Evolutionary conservation across 2,797 vertebrate genomes (phyloP).

Genomic region (Sebastiscus albofasciatus): DNA sequence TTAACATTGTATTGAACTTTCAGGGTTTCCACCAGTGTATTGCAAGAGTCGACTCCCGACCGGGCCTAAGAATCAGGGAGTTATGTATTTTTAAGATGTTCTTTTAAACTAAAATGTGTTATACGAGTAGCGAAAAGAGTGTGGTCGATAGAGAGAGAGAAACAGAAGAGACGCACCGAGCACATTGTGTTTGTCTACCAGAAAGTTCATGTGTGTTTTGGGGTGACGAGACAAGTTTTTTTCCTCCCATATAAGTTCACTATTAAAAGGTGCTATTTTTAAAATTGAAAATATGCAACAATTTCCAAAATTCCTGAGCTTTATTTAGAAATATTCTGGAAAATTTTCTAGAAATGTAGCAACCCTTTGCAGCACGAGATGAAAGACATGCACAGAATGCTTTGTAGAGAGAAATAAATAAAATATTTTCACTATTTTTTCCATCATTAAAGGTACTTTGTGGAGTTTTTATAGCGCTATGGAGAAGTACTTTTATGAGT

Average conservation of each 20-base stretch:
- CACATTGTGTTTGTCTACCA: too few species aligned
- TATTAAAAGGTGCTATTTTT: background rate
- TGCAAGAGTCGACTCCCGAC: too few species aligned
- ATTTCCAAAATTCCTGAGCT: background rate
- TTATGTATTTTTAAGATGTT: too few species aligned
- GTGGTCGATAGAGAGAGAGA: too few species aligned
- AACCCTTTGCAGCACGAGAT: background rate
- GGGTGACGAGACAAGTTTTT: too few species aligned
- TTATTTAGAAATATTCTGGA: background rate
- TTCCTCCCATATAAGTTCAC: background rate
- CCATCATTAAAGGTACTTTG: background rate
- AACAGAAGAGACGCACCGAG: too few species aligned
- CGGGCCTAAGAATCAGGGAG: too few species aligned
- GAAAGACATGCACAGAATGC: background rate
- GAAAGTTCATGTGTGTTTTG: too few species aligned
- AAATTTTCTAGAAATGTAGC: fast-evolving
- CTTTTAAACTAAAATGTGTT: too few species aligned
- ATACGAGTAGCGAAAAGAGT: too few species aligned
- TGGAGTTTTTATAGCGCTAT: background rate
- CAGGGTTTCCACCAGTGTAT: too few species aligned
- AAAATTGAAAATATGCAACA: background rate
- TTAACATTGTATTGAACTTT: too few species aligned
- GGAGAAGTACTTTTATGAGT: background rate
- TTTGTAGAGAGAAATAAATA: background rate
- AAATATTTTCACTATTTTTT: fast-evolving